Percentiles rank a stretch among this genome's conserved stretches.
Conservation (phyloP, 2,888 invertebrate species). For the Archips crataeganus region DNA sequence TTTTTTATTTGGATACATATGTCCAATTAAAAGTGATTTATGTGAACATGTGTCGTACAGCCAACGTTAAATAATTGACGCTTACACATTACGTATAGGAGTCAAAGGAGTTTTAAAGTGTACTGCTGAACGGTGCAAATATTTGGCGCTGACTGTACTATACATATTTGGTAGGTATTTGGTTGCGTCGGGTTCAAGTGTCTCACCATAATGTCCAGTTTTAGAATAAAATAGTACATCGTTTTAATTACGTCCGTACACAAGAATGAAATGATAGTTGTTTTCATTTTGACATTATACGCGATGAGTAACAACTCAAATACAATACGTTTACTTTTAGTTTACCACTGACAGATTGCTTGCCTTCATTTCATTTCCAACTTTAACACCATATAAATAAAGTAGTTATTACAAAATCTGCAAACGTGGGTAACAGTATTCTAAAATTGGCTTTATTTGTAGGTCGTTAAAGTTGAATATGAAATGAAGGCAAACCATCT, state of each 20-base stretch:
- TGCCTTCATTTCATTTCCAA: no score
- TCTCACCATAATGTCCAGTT: background rate
- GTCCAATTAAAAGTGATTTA: background rate
- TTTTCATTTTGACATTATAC: background rate
- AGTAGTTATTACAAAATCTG: no score
- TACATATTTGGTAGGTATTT: background rate
- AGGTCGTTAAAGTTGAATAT: no score
- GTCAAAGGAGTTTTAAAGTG: no score
- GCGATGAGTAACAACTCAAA: conserved; percentile 44
- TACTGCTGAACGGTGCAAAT: background rate
- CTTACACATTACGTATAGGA: background rate
- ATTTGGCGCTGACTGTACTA: background rate
- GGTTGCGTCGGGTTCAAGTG: background rate
- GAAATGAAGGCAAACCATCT: no score
- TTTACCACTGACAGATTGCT: no score
- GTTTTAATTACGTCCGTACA: background rate
- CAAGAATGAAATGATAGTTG: background rate
- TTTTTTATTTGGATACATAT: background rate
- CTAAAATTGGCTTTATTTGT: no score
- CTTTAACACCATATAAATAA: no score
- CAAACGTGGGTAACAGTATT: no score
- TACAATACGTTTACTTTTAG: no score
- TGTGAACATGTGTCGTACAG: background rate
- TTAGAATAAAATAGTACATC: background rate
- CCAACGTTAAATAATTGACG: background rate